phyloP scores from a whole-genome alignment of 2,888 invertebrate genomes.

The Oligia latruncula region DNA sequence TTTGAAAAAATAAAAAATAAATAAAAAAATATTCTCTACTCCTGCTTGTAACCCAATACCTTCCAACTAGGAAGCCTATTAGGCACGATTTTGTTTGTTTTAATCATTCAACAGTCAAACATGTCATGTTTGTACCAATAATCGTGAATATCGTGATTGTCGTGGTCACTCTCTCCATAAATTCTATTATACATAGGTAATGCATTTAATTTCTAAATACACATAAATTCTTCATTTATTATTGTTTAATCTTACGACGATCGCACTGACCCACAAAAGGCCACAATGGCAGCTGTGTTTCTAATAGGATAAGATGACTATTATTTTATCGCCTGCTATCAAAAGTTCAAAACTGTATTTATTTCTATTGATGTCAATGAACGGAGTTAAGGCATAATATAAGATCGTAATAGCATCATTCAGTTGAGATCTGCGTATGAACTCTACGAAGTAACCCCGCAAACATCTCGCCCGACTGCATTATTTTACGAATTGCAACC shows the following conservation, averaged over 20 bases:
- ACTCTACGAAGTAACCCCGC: background rate
- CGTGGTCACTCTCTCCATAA: conserved; percentile 1
- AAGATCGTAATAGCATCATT: background rate
- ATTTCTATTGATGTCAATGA: conserved; percentile 9
- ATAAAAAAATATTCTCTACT: background rate
- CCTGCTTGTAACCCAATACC: background rate
- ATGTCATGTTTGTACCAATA: background rate
- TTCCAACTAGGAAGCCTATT: background rate
- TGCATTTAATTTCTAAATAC: conserved; percentile 10
- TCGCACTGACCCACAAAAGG: conserved; percentile 4
- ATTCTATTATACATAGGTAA: background rate
- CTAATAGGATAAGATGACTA: conserved; percentile 20
- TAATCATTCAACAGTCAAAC: background rate
- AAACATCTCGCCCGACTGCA: background rate
- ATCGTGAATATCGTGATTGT: conserved; percentile 5
- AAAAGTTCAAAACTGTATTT: conserved; percentile 20
- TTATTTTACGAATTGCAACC: background rate
- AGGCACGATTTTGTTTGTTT: background rate
- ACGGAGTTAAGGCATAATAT: background rate
- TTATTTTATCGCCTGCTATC: conserved; percentile 32
- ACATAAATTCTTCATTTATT: conserved; percentile 5
- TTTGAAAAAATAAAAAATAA: too few relatives aligned
- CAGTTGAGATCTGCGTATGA: too few relatives aligned
- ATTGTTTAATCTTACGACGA: conserved; percentile 9
- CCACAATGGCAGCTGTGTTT: conserved; percentile 36